Base-by-base conservation (phyloP, 2,797 vertebrate species). In the Alcedo atthis region DNA sequence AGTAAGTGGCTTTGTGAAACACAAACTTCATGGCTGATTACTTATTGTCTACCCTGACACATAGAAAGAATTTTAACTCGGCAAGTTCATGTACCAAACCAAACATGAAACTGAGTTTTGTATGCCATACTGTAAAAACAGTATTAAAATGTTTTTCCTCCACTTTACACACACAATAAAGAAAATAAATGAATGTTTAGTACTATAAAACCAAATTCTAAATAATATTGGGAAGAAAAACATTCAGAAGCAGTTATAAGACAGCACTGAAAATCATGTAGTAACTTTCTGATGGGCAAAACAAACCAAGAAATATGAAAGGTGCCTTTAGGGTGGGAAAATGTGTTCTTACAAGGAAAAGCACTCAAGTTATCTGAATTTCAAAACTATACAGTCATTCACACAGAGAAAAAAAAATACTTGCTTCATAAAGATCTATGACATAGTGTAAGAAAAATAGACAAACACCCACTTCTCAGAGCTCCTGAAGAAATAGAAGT, bases 1-100 rank as follows among this genome's bases (percentile, higher is more conserved):
- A 78, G 76, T 78, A 92, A 93, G 82, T 66, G 93, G 33, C 66
- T 90, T 81, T 91, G 84, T 89, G 89, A 90, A 93, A 83, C 90
- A 80, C 67, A 89, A 71, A 80, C 78, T 85, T 93, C 86, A 87
- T 71, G 64, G 59, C 42, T 95, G 71, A 87, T 92, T 92, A 79
- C 75, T 85, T 76, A 80, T 59, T 78, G 62, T 46, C 58, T 91
- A 82, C 21, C 54, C 81, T 66, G 68, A 92, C 89, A 89, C 48
- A 80, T 4, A 35, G 42, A 73, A 96, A 92, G 33, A 21, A 82
- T 68, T 87, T 87, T 92, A 85, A 91, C 76, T 95, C 71, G 1
- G 0, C 59, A 46, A 80, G 32, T 54, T 89, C 46, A 30, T 61
- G 30, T 83, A 87, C 26, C 43, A 62, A 89, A 62, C 8, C n/a